Evolutionary conservation across 2,888 invertebrate genomes (phyloP).

Genomic region (Sisyra terminalis): DNA sequence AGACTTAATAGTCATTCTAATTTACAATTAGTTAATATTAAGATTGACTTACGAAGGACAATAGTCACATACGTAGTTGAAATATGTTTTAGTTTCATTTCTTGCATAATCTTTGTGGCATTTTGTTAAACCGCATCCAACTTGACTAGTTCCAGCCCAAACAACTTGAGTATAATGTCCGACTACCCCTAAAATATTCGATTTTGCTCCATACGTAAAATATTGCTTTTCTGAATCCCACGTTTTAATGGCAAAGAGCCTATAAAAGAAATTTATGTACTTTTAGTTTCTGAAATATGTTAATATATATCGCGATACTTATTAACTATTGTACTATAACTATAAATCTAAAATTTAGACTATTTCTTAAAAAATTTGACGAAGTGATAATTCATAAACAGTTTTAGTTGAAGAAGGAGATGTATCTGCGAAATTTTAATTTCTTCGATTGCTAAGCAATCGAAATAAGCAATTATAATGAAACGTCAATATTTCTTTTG

Average conservation of each 20-base stretch:
- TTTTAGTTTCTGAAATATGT: background rate
- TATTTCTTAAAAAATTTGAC: too few relatives aligned
- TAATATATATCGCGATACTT: too few relatives aligned
- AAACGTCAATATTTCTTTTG: too few relatives aligned
- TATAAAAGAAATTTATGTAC: slow-evolving; percentile 23
- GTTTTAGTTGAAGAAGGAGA: too few relatives aligned
- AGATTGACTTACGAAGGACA: slow-evolving; percentile 54
- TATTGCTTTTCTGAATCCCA: slow-evolving; percentile 63
- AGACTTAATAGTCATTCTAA: slow-evolving; percentile 12
- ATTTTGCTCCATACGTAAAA: slow-evolving; percentile 49
- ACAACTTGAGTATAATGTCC: slow-evolving; percentile 76
- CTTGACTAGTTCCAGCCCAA: slow-evolving; percentile 61
- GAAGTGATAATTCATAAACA: too few relatives aligned
- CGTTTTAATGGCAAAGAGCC: slow-evolving; percentile 62
- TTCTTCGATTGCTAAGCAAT: too few relatives aligned
- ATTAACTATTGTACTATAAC: too few relatives aligned
- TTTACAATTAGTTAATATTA: slow-evolving; percentile 36
- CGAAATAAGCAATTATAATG: too few relatives aligned
- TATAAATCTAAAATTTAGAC: too few relatives aligned
- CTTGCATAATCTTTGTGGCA: slow-evolving; percentile 34
- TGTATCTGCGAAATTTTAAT: too few relatives aligned
- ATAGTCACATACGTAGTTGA: slow-evolving; percentile 71
- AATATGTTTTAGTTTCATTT: slow-evolving; percentile 38
- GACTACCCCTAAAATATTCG: slow-evolving; percentile 40
- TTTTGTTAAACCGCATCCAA: slow-evolving; percentile 58